These are phyloP conservation scores for Cyaniris semiargus DNA, from an alignment of 2,888 invertebrate genomes.

Conservation along the genomic window DNA sequence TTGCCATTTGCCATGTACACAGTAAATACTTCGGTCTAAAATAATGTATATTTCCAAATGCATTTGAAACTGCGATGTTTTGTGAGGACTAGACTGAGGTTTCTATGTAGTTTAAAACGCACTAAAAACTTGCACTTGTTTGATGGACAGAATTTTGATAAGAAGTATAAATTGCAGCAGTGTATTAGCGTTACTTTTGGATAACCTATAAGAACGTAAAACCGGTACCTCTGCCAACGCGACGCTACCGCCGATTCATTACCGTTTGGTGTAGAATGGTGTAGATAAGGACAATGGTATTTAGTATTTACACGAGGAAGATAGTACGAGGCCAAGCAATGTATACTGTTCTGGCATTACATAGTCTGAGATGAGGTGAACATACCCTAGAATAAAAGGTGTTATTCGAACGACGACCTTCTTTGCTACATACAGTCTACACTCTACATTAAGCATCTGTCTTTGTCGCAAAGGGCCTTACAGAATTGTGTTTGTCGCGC, in stretches of 20 bases:
- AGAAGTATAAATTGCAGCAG: not conserved
- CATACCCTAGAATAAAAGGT: constrained; percentile 13
- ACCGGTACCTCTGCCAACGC: constrained; percentile 17
- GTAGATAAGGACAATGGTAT: constrained; percentile 29
- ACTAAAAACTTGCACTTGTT: not conserved
- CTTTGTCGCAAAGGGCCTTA: not conserved
- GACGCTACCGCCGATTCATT: constrained; percentile 23
- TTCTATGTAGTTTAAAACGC: not conserved
- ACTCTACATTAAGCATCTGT: not conserved
- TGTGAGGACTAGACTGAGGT: not conserved
- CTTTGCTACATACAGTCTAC: not conserved
- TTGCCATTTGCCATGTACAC: not conserved
- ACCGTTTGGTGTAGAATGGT: not conserved
- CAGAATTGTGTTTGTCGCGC: not conserved
- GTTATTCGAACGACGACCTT: constrained; percentile 25
- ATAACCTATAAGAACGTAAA: constrained; percentile 8
- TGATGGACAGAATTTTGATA: not conserved
- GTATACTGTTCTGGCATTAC: constrained; percentile 10
- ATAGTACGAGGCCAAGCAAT: constrained; percentile 7
- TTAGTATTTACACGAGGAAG: constrained; percentile 30
- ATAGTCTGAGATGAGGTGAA: constrained; percentile 18
- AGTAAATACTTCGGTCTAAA: constrained; percentile 14
- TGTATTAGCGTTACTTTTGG: constrained; percentile 1
- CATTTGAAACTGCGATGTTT: not conserved
- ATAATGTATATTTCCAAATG: not conserved